phyloP scores from a whole-genome alignment of 2,888 invertebrate species.

The Drosophila mercatorum region DNA sequence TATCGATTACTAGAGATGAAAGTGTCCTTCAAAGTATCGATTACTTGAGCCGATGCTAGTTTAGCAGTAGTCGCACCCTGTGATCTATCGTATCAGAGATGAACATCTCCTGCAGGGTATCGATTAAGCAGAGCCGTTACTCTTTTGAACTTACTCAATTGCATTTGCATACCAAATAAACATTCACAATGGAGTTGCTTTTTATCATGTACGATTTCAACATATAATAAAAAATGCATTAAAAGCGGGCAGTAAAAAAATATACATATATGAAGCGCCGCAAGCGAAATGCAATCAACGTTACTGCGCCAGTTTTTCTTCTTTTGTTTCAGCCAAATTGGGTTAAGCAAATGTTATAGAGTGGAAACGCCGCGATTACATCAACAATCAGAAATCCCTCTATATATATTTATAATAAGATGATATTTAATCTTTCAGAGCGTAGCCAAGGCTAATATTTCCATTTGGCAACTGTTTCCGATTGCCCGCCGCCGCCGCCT shows the following conservation, averaged over 20 bases:
- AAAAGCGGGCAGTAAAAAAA: constrained; percentile 25
- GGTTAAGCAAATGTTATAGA: constrained; percentile 22
- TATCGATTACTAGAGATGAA: not conserved
- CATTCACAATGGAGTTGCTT: constrained; percentile 2
- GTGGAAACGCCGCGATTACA: constrained; percentile 20
- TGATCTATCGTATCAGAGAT: not conserved
- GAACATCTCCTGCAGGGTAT: not conserved
- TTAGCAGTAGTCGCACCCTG: not conserved
- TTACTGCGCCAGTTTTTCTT: not conserved
- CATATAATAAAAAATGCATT: constrained; percentile 35
- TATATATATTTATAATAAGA: not conserved
- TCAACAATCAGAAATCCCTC: constrained; percentile 1
- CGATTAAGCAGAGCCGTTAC: constrained; percentile 10
- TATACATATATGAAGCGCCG: constrained; percentile 11
- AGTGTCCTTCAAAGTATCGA: not conserved
- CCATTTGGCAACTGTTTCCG: constrained; percentile 27
- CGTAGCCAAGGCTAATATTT: constrained; percentile 44
- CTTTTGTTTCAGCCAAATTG: constrained; percentile 23
- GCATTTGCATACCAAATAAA: constrained; percentile 6
- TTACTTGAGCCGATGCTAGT: not conserved
- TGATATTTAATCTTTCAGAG: constrained; percentile 20
- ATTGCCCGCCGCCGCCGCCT: constrained; percentile 13
- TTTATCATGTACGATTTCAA: constrained; percentile 5
- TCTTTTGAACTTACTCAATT: not conserved
- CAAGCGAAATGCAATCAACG: constrained; percentile 7